Conservation (phyloP, 2,113 vertebrate genomes). For the Morone saxatilis region DNA sequence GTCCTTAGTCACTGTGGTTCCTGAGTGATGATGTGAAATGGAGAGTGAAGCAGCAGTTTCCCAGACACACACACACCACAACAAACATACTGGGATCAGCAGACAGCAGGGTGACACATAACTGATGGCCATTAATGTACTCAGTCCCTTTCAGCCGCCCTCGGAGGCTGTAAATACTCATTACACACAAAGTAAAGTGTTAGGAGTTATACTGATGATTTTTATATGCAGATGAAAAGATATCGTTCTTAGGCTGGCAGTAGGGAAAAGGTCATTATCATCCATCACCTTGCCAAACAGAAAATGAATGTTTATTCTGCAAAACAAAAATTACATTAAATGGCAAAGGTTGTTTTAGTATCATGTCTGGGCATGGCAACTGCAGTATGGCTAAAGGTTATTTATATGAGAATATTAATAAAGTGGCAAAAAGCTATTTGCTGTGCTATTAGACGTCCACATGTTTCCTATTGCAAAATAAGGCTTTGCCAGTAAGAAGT, state of each 20-base stretch:
- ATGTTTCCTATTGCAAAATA: background rate
- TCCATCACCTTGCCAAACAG: background rate
- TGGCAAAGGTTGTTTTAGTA: background rate
- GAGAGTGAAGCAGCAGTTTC: slow-evolving; percentile 34
- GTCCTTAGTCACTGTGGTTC: slow-evolving; percentile 46
- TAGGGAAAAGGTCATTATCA: background rate
- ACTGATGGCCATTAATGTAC: background rate
- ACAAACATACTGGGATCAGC: slow-evolving; percentile 24
- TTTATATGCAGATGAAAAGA: background rate
- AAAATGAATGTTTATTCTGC: background rate
- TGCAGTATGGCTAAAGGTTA: background rate
- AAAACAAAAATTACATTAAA: background rate
- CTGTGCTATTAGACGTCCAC: background rate
- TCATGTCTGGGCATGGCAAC: background rate
- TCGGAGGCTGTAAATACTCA: background rate
- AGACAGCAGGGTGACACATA: slow-evolving; percentile 43
- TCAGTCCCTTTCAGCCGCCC: background rate
- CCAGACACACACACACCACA: slow-evolving; percentile 39
- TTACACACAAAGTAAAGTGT: background rate
- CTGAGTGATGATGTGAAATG: slow-evolving; percentile 59
- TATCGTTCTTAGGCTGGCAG: background rate
- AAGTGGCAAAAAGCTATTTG: too few relatives aligned
- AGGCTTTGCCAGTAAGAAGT: background rate
- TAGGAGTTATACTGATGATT: background rate
- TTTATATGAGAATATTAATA: too few relatives aligned